Percentiles rank a stretch among this genome's conserved stretches.
Evolutionary conservation across 2,888 invertebrate genomes (phyloP).

Genomic region (Leucophenga maculata): DNA sequence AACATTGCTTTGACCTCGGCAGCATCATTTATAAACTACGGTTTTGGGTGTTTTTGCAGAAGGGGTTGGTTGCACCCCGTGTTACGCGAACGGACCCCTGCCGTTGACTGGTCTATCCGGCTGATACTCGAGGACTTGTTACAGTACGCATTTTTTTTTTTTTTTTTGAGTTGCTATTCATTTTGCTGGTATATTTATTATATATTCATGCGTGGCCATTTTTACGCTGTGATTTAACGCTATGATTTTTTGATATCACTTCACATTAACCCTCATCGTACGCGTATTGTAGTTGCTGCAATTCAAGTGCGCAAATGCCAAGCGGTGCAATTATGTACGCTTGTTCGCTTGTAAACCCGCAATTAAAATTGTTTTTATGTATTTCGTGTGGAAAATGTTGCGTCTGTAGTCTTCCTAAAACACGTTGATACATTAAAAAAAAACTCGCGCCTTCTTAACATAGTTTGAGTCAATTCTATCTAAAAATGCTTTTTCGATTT

Average conservation of each 20-base stretch:
- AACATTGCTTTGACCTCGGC: conserved; percentile 25
- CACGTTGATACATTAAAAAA: conserved; percentile 29
- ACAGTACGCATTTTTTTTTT: conserved; percentile 40
- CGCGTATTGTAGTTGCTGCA: conserved; percentile 28
- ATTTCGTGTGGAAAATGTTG: too few species aligned
- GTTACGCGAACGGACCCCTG: neutral
- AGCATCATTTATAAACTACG: conserved; percentile 37
- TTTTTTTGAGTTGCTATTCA: conserved; percentile 1
- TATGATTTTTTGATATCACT: conserved; percentile 25
- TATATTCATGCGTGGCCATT: conserved; percentile 52
- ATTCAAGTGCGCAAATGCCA: conserved; percentile 61
- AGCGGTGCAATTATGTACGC: conserved; percentile 36
- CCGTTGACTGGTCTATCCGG: conserved; percentile 2
- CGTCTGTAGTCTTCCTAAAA: too few species aligned
- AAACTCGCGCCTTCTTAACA: too few species aligned
- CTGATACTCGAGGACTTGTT: conserved; percentile 54
- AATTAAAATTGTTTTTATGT: conserved; percentile 48
- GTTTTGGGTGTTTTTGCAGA: conserved; percentile 12
- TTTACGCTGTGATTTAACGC: conserved; percentile 45
- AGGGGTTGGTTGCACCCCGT: conserved; percentile 19
- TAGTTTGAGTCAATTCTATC: too few species aligned
- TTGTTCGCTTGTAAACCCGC: conserved; percentile 56
- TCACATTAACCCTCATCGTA: conserved; percentile 23
- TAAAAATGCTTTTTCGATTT: too few species aligned
- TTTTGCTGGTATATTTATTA: conserved; percentile 32